Base-by-base conservation (phyloP, 2,113 vertebrate species). In the Hiodon alosoides region DNA sequence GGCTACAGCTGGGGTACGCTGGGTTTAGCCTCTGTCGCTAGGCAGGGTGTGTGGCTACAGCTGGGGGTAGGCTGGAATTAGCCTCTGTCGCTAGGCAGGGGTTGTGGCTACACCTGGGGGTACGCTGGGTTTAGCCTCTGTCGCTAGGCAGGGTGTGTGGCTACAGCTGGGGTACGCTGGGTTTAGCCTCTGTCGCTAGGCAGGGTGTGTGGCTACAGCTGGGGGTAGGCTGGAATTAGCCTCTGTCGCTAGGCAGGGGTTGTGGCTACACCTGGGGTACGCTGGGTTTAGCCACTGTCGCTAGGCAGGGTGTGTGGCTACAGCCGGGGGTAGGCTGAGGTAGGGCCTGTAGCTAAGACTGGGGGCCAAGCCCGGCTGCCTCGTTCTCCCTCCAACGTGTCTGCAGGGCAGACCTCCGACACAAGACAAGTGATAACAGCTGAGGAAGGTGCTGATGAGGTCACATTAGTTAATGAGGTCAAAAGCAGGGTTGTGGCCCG, bases 381-480 rank as follows among this genome's bases (percentile, higher is more conserved):
- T 58, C n/a, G 79, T 9, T 80, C 73, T 73, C 57, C 87, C 90
- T 85, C 50, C 50, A 50, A 17, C 52, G 10, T 51, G 89, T 92
- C 81, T 86, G 79, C 81, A 79, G 85, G 48, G 78, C 84, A 17
- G 81, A 83, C 72, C 80, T 64, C 61, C 81, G 86, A 85, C 90
- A 87, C 76, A 68, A 77, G 85, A 88, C 78, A 87, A 86, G 90
- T 83, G 90, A 88, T 86, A 88, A 90, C 86, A 82, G 80, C 83
- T 68, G 76, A 68, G 67, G 83, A 81, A 89, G 91, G 90, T 89
- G 92, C 90, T 88, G 88, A 92, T 87, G 84, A 87, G 90, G 88
- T 88, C 87, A 86, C 88, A 79, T 69, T 75, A 75, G 80, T 90
- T 93, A 91, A 93, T 93, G 91, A 93, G 93, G 90, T 93, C 93